These are phyloP conservation scores for Theristicus caerulescens DNA, from an alignment of 2,113 vertebrate genomes.

Conservation along the genomic window DNA sequence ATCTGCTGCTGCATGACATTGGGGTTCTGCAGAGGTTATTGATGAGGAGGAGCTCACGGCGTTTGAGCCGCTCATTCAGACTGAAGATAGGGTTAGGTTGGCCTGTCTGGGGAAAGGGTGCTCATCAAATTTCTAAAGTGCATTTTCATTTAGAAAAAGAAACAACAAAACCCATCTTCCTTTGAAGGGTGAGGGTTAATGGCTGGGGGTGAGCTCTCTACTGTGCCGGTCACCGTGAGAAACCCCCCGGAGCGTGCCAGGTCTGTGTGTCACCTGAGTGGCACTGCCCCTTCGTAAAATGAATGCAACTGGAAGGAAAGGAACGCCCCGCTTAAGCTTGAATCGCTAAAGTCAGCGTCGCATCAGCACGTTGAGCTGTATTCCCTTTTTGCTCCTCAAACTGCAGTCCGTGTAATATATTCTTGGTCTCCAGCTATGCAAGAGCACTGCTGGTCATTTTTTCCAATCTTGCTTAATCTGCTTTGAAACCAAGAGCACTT, in stretches of 20 bases:
- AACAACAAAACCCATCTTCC: neutral
- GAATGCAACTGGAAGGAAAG: neutral
- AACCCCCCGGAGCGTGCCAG: rapidly evolving
- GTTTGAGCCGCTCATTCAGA: rapidly evolving
- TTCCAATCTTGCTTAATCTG: neutral
- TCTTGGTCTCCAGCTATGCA: neutral
- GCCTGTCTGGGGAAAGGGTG: neutral
- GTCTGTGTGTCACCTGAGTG: neutral
- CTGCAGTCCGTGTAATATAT: neutral
- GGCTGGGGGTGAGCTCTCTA: neutral
- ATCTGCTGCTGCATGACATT: neutral
- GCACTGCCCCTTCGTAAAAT: neutral
- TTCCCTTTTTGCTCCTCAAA: neutral
- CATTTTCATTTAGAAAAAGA: neutral
- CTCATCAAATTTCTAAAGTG: neutral
- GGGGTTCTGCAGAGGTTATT: neutral
- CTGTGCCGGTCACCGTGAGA: neutral
- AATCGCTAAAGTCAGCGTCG: neutral
- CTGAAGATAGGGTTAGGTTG: neutral
- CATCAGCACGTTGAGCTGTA: neutral
- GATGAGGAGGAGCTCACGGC: rapidly evolving
- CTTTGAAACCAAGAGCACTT: neutral
- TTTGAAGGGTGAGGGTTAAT: neutral
- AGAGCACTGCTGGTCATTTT: neutral
- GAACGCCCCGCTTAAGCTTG: rapidly evolving